Conservation (phyloP, 2,888 invertebrate species). For the Trichogramma evanescens region DNA sequence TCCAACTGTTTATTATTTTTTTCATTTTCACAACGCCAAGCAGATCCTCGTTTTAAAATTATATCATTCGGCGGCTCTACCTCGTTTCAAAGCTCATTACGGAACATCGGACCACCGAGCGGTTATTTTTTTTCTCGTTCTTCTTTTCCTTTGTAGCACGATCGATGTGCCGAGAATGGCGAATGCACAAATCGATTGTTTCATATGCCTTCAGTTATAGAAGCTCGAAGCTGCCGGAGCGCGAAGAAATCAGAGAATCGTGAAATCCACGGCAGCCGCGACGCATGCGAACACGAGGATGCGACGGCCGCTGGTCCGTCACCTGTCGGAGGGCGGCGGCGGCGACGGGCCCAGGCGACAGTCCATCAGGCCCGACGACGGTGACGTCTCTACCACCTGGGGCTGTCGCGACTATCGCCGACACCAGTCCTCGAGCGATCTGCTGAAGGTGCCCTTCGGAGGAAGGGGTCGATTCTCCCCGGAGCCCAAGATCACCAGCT, state of each 20-base stretch:
- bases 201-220: too few species aligned
- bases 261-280: conserved; percentile 1
- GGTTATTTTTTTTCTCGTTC: too few species aligned
- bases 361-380: conserved; percentile 31
- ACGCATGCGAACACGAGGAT: conserved; percentile 22
- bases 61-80: too few species aligned
- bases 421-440: conserved; percentile 41
- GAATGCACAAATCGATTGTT: too few species aligned
- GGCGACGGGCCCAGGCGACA: conserved; percentile 30
- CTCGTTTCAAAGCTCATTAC: too few species aligned
- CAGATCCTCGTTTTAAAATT: too few species aligned
- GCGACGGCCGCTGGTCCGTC: conserved; percentile 43
- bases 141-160: too few species aligned
- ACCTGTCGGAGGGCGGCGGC: conserved; percentile 43
- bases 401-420: conserved; percentile 40
- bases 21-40: too few species aligned
- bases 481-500: conserved; percentile 29
- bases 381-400: conserved; percentile 30
- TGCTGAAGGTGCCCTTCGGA: conserved; percentile 36
- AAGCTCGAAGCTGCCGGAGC: not conserved
- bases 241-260: not conserved
- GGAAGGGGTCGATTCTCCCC: conserved; percentile 30
- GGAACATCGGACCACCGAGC: too few species aligned
- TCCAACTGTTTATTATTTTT: too few species aligned
- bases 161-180: too few species aligned